Evolutionary conservation across 1,140 invertebrate genomes (phyloP).

Genomic region (Onthophagus taurus): DNA sequence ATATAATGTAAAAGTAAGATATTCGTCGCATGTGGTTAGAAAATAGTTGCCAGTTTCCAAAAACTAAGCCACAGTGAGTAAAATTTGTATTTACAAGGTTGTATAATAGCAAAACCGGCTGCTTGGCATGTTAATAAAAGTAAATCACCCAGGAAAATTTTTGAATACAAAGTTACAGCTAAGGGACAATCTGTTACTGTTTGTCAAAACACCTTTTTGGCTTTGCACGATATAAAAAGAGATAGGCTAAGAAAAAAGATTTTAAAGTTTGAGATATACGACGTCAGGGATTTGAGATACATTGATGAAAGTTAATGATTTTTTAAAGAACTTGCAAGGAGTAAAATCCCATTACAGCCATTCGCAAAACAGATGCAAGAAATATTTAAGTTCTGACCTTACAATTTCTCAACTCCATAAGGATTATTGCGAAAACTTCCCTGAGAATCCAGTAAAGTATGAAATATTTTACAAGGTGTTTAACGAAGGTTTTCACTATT

Average conservation of each 20-base stretch:
- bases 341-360: constrained; percentile 7
- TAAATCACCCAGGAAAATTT: too few species aligned
- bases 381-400: constrained; percentile 1
- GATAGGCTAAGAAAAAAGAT: too few species aligned
- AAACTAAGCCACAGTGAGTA: constrained; percentile 1
- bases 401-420: not conserved
- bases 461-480: too few species aligned
- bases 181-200: constrained; percentile 2
- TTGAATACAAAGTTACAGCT: not conserved
- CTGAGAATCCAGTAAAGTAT: too few species aligned
- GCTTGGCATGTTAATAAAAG: too few species aligned
- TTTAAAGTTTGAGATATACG: too few species aligned
- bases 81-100: not conserved
- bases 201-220: constrained; percentile 8
- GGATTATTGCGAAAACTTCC: too few species aligned
- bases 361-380: not conserved
- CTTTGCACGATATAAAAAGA: not conserved
- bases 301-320: not conserved
- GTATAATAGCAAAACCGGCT: not conserved
- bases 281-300: too few species aligned
- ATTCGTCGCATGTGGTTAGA: not conserved
- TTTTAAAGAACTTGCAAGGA: not conserved
- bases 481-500: not conserved
- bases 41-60: not conserved
- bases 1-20: not conserved